Evolutionary conservation across 2,888 invertebrate genomes (phyloP), one percentile per base, ranked within the genome.

Genomic region (Lithosia quadra): DNA sequence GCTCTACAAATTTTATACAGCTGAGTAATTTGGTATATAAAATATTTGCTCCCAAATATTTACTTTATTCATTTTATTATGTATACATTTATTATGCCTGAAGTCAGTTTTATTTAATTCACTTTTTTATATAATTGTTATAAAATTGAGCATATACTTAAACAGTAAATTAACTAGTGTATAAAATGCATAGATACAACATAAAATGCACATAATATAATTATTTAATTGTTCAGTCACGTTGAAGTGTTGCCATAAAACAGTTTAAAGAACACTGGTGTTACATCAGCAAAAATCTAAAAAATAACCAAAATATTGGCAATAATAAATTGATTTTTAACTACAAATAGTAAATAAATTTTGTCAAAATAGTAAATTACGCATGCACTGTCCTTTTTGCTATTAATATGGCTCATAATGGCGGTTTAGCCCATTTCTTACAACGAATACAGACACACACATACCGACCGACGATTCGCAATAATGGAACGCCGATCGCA

Each of bases 131-230:
- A 76, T 79, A 76, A 75, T 77, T 72, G 78, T 68, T 79, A 80
- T 72, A 84, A 83, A 84, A 87, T 90, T 89, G 89, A 90, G 90
- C 90, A 85, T 77, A 78, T 78, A 83, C 79, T 83, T 84, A 84
- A 69, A 71, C 82, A 84, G 68, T 85, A 81, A 82, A 79, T 79
- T 82, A 84, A 85, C 85, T 83, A 85, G 81, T 79, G 76, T 85
- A 82, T 80, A 87, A 87, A 88, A 88, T 86, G 85, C 84, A 84
- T 66, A 83, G 70, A 80, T 75, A 81, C 53, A 74, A 72, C 67
- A 78, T 77, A 79, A 87, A 86, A 86, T 85, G 84, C 82, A 81
- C 75, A 76, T 73, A 67, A 75, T 77, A 78, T 68, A 78, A 76
- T 63, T 75, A 80, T 79, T 79, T 81, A 70, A 81, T 80, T 81